Conservation (phyloP, 2,888 invertebrate species). For the Drosophila paucipuncta region DNA sequence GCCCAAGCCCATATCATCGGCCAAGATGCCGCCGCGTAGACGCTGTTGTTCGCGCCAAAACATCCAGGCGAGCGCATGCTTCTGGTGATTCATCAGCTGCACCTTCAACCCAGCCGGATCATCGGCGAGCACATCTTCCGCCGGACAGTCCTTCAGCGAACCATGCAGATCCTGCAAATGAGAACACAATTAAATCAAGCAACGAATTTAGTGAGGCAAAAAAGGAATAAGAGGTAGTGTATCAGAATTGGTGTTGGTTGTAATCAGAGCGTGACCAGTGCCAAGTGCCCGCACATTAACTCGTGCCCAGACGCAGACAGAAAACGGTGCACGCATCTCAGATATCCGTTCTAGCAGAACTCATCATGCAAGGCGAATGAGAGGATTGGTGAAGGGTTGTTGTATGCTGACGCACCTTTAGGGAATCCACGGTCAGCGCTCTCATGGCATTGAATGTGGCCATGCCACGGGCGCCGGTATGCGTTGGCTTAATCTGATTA, state of each 20-base stretch:
- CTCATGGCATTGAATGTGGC: constrained; percentile 90
- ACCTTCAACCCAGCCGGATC: constrained; percentile 89
- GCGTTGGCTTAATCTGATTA: constrained; percentile 80
- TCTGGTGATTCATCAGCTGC: constrained; percentile 92
- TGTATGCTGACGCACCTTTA: constrained; percentile 85
- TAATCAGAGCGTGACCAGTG: constrained; percentile 66
- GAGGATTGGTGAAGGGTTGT: neutral
- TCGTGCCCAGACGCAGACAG: constrained; percentile 62
- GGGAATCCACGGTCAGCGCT: constrained; percentile 89
- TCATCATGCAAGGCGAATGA: constrained; percentile 67
- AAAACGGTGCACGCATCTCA: constrained; percentile 57
- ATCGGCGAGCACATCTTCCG: constrained; percentile 87
- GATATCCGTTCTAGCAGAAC: constrained; percentile 81
- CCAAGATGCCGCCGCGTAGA: constrained; percentile 94
- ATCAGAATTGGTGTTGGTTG: constrained; percentile 43
- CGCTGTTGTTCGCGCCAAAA: constrained; percentile 95
- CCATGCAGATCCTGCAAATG: constrained; percentile 87
- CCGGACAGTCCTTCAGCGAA: constrained; percentile 89
- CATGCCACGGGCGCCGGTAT: constrained; percentile 87
- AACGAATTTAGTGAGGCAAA: neutral
- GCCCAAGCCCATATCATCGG: constrained; percentile 86
- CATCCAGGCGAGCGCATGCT: constrained; percentile 94
- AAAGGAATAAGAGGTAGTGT: too few relatives aligned
- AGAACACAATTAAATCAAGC: neutral
- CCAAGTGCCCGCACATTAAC: constrained; percentile 74